These are phyloP conservation scores for Glareola pratincola DNA, from an alignment of 2,113 vertebrate genomes.

Conservation along the genomic window DNA sequence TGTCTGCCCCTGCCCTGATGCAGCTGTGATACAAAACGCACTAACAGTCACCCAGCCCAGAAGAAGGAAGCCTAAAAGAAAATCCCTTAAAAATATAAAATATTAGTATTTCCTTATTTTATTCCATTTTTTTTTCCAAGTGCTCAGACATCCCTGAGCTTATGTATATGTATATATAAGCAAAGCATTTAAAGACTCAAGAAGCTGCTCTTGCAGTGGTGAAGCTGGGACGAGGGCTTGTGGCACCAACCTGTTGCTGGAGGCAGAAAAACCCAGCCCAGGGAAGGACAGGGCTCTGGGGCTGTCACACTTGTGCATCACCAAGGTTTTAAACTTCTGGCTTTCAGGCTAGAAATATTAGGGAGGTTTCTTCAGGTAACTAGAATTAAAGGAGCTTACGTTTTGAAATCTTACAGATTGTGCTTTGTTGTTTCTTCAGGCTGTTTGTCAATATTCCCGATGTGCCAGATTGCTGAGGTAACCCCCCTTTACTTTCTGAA, in stretches of 20 bases:
- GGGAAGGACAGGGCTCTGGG: background rate
- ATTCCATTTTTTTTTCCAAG: background rate
- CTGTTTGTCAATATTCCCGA: background rate
- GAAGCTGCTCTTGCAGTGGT: rapidly evolving
- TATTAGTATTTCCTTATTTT: background rate
- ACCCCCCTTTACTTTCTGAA: background rate
- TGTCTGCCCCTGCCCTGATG: too few relatives aligned
- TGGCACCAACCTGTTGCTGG: background rate
- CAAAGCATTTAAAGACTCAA: background rate
- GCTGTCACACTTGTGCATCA: background rate
- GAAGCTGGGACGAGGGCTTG: background rate
- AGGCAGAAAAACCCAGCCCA: rapidly evolving
- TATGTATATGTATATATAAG: rapidly evolving
- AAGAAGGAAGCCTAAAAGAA: background rate
- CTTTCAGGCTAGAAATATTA: background rate
- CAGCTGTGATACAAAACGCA: background rate
- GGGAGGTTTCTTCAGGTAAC: background rate
- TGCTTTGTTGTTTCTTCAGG: background rate
- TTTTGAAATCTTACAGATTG: background rate
- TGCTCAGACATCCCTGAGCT: background rate
- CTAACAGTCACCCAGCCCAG: background rate
- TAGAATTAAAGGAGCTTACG: background rate
- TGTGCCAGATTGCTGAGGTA: background rate
- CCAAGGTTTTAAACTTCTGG: background rate
- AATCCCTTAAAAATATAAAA: background rate